phyloP scores from a whole-genome alignment of 1,140 invertebrate genomes.

The Arion vulgaris region DNA sequence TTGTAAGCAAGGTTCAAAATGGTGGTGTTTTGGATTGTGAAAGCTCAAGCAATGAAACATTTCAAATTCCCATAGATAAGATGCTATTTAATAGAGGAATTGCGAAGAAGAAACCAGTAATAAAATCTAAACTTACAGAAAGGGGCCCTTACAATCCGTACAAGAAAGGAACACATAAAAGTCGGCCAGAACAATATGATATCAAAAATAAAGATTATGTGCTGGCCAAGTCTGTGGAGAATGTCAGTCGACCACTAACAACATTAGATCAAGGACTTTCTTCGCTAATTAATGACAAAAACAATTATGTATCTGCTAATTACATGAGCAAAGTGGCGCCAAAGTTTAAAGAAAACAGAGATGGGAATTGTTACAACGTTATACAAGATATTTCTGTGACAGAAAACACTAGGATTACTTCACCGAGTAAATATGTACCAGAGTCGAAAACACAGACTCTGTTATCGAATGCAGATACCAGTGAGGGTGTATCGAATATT shows the following conservation, averaged over 20 bases:
- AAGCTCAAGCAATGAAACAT: slow-evolving; percentile 39
- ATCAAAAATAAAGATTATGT: background rate
- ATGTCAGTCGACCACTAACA: background rate
- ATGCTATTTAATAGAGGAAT: slow-evolving; percentile 53
- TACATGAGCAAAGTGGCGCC: background rate
- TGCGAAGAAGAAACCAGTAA: slow-evolving; percentile 46
- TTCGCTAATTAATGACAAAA: background rate
- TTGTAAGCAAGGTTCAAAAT: slow-evolving; percentile 44
- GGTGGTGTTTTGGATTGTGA: slow-evolving; percentile 30
- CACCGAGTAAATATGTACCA: background rate
- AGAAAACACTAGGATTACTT: background rate
- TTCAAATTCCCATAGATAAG: slow-evolving; percentile 57
- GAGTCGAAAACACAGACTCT: background rate
- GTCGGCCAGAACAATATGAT: background rate
- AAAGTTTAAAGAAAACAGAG: background rate
- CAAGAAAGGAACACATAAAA: background rate
- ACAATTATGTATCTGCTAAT: background rate
- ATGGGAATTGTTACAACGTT: background rate
- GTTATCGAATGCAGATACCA: background rate
- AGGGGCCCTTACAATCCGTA: background rate
- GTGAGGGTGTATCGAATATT: background rate
- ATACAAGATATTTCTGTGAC: background rate
- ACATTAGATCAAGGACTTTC: background rate
- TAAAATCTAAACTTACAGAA: slow-evolving; percentile 34
- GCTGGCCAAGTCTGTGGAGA: background rate